Percentiles rank a stretch among this genome's conserved stretches.
These are phyloP conservation scores for Ochlodes sylvanus DNA, from an alignment of 2,888 invertebrate species.

Conservation along the genomic window DNA sequence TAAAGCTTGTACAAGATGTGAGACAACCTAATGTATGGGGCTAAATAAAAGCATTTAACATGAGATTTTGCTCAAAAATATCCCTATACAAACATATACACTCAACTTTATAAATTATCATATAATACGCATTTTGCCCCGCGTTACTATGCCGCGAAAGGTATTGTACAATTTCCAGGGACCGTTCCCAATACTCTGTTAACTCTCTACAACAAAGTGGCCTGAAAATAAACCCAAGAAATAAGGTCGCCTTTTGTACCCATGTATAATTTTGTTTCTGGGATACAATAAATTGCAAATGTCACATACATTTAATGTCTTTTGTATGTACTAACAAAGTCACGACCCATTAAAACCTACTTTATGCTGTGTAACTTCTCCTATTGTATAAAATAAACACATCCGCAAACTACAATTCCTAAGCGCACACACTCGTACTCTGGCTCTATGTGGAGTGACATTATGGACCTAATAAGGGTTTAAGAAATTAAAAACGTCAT, in stretches of 20 bases:
- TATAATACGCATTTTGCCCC: neutral
- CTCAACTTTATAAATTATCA: no score
- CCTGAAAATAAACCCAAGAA: constrained; percentile 5
- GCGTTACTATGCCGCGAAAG: neutral
- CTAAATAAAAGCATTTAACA: no score
- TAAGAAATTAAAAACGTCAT: no score
- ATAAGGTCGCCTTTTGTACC: constrained; percentile 6
- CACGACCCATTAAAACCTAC: constrained; percentile 1
- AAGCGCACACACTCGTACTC: no score
- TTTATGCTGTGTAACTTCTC: neutral
- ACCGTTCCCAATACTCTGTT: neutral
- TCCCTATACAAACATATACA: no score
- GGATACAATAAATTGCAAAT: neutral
- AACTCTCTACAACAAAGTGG: neutral
- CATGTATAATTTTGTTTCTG: constrained; percentile 2
- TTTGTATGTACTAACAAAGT: neutral
- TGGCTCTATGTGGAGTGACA: no score
- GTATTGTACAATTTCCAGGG: neutral
- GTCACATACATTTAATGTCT: neutral
- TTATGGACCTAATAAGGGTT: no score
- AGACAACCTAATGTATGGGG: no score
- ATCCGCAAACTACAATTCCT: no score
- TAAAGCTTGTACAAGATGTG: no score
- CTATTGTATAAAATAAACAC: no score
- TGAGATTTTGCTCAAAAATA: no score